A percentile compares a stretch with the other conserved stretches of the same genome.
phyloP scores from a whole-genome alignment of 2,113 vertebrate species.

The Nothobranchius furzeri region DNA sequence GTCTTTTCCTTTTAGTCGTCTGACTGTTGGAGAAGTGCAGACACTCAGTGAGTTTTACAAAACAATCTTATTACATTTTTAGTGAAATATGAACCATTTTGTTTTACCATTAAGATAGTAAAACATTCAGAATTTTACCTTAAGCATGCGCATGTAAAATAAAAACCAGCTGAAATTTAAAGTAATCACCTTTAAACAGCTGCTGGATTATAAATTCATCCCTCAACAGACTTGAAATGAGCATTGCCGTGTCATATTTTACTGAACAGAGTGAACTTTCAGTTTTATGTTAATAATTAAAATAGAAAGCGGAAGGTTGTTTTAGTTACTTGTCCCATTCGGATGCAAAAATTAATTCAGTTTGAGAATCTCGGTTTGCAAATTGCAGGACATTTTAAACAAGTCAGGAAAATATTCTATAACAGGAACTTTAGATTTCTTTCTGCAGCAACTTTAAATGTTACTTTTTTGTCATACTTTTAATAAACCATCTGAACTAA shows the following conservation, averaged over 20 bases:
- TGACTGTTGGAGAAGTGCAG: constrained; percentile 72
- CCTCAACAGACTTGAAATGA: background rate
- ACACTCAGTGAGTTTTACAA: constrained; percentile 60
- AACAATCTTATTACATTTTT: constrained; percentile 66
- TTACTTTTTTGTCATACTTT: too few species aligned
- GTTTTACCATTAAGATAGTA: constrained; percentile 33
- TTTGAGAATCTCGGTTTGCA: too few species aligned
- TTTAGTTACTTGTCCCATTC: too few species aligned
- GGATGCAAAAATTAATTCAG: too few species aligned
- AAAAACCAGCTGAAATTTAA: constrained; percentile 40
- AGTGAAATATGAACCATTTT: constrained; percentile 12
- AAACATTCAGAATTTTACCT: constrained; percentile 51
- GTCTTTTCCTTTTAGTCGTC: constrained; percentile 49
- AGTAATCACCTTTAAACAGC: constrained; percentile 31
- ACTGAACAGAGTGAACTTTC: too few species aligned
- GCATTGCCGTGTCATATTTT: too few species aligned
- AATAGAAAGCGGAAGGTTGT: too few species aligned
- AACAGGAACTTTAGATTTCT: too few species aligned
- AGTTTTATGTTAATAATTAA: too few species aligned
- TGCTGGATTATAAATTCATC: background rate
- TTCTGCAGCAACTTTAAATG: too few species aligned
- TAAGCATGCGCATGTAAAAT: constrained; percentile 39
- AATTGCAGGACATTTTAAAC: too few species aligned
- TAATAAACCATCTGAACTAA: background rate
- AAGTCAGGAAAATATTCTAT: too few species aligned